phyloP scores from a whole-genome alignment of 2,888 invertebrate genomes.

The Zhuqinia jingwanae region DNA sequence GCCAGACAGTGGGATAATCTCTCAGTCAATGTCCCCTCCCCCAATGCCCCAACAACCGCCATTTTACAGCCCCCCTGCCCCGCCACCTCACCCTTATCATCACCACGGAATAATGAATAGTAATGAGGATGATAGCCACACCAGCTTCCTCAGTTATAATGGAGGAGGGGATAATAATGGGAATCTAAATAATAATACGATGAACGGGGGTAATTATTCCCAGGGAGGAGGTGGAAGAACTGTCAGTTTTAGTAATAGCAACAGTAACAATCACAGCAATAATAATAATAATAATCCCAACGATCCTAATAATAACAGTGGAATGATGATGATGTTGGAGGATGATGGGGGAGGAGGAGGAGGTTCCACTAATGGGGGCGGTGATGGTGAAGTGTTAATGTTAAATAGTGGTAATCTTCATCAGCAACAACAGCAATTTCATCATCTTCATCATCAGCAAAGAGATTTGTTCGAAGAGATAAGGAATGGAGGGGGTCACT shows the following conservation, averaged over 20 bases:
- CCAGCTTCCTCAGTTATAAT: constrained; percentile 19
- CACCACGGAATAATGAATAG: neutral
- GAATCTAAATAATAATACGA: neutral
- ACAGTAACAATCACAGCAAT: constrained; percentile 52
- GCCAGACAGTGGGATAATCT: constrained; percentile 74
- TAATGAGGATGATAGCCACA: neutral
- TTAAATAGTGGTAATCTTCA: constrained; percentile 20
- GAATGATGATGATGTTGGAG: constrained; percentile 35
- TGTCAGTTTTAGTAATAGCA: constrained; percentile 55
- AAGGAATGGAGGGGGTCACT: constrained; percentile 79
- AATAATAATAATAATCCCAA: constrained; percentile 69
- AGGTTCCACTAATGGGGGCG: neutral
- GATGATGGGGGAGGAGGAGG: constrained; percentile 31
- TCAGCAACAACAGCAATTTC: neutral
- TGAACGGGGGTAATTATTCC: neutral
- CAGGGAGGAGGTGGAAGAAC: constrained; percentile 35
- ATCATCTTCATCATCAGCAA: constrained; percentile 21
- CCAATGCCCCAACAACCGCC: constrained; percentile 61
- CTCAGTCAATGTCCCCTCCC: constrained; percentile 40
- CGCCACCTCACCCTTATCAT: neutral
- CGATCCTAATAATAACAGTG: constrained; percentile 77
- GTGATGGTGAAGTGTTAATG: constrained; percentile 19
- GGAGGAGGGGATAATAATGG: constrained; percentile 28
- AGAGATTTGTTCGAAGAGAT: constrained; percentile 79
- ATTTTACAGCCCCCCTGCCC: constrained; percentile 66